Conservation (phyloP, 2,888 invertebrate genomes). For the Cosmopolites sordidus region DNA sequence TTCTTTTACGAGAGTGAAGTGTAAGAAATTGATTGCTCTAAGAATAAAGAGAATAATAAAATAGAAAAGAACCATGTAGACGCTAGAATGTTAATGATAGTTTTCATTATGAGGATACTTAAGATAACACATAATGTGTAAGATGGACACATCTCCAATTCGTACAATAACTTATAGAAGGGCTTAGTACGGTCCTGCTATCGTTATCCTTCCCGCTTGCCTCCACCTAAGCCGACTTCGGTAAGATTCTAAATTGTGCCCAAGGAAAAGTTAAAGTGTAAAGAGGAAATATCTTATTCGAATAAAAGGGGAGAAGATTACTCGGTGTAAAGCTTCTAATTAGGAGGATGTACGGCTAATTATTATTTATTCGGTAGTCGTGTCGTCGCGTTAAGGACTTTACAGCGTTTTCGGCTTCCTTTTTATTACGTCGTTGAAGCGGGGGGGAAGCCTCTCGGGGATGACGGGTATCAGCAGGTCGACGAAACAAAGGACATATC, state of each 20-base stretch:
- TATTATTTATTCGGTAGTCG: conserved; percentile 40
- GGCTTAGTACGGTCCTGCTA: conserved; percentile 7
- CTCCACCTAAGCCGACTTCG: conserved; percentile 23
- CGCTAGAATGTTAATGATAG: too few relatives aligned
- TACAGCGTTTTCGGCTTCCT: conserved; percentile 19
- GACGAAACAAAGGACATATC: too few relatives aligned
- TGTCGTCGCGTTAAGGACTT: conserved; percentile 32
- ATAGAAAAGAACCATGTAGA: too few relatives aligned
- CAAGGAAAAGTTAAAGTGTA: conserved; percentile 43
- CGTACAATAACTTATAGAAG: too few relatives aligned
- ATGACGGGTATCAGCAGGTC: too few relatives aligned
- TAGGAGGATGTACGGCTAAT: conserved; percentile 40
- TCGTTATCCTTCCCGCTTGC: conserved; percentile 4
- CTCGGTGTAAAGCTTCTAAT: conserved; percentile 35
- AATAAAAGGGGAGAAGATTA: conserved; percentile 24
- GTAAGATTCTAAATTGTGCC: conserved; percentile 44
- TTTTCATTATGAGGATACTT: too few relatives aligned
- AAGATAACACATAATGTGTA: too few relatives aligned
- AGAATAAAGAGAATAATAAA: too few relatives aligned
- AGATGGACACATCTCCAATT: too few relatives aligned
- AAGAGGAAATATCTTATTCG: conserved; percentile 34
- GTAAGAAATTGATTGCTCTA: too few relatives aligned
- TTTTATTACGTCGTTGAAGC: not conserved
- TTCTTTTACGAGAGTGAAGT: too few relatives aligned
- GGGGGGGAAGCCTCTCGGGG: too few relatives aligned